Conservation (phyloP, 2,797 vertebrate genomes). For the Sparidentex hasta region DNA sequence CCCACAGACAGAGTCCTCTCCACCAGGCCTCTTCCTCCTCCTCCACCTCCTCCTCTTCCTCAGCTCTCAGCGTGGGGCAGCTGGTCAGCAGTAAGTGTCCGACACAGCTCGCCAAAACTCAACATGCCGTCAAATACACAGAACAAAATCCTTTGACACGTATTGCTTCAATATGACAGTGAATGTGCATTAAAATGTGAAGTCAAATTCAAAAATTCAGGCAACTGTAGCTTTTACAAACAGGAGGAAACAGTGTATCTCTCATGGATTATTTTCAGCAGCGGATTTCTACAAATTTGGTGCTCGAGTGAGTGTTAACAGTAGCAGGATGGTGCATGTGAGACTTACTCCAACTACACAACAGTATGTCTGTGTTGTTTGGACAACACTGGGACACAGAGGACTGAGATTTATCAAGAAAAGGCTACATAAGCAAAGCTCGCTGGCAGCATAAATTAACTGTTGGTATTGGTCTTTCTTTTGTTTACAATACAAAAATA, state of each 20-base stretch:
- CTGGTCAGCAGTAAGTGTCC: conserved; percentile 99
- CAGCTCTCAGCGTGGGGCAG: conserved; percentile 98
- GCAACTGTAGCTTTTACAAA: not conserved
- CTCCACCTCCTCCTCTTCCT: conserved; percentile 94
- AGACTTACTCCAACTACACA: conserved; percentile 16
- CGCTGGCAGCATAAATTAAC: not conserved
- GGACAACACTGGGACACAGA: not conserved
- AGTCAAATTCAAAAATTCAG: not conserved
- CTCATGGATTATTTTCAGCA: not conserved
- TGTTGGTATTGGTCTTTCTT: not conserved
- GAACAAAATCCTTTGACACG: conserved; percentile 4
- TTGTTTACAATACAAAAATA: too few relatives aligned
- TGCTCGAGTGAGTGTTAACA: not conserved
- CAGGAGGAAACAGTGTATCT: not conserved
- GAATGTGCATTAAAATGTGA: not conserved
- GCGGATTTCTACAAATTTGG: conserved; percentile 1
- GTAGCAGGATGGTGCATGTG: not conserved
- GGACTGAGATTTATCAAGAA: not conserved
- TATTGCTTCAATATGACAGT: conserved; percentile 9
- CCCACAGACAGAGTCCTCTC: conserved; percentile 96
- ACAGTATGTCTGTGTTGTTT: conserved; percentile 11
- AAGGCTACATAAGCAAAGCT: not conserved
- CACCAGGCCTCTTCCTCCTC: conserved; percentile 97
- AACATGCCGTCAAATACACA: conserved; percentile 19
- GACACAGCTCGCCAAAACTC: conserved; percentile 32